Evolutionary conservation across 92 coral and sea anemone genomes (phyloP), one percentile per base, ranked within the genome.

Genomic region (Phenganax subtilis): DNA sequence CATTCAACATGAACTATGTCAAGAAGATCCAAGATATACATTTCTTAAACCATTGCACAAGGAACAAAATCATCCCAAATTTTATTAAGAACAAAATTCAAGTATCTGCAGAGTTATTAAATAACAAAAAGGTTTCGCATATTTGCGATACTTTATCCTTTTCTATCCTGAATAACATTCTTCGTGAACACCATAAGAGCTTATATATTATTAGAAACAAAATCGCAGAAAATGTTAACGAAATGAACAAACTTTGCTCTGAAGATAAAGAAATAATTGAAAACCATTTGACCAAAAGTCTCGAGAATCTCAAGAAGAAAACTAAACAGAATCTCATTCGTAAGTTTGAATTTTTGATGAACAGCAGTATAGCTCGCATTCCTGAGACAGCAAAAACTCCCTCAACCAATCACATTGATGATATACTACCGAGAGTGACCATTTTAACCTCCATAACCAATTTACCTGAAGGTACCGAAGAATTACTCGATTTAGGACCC

Each of bases 1-100:
- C 71, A 3, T 27, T 65, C 37, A 65, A 65, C 29, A 65, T 65
- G 71, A 65, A 65, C 71, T 65, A 65, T 65, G 71, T 65, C 47
- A 15, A 4, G 47, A 65, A 65, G 71, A 65, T 65, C 71, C 71
- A 65, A 17, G 71, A 65, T 51, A 17, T 65, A 17, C 71, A 65
- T 27, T 65, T 65, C 29, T 28, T 65, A 65, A 65, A 6, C 47
- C 71, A 51, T 14, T 65, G 71, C 47, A 65, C 20, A 51, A 17
- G 12, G 29, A 65, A 6, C 71, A 65, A 65, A 14, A 27, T 65
- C 31, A 15, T 65, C 12, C 71, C 71, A 15, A 27, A 65, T 65
- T 65, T 65, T 65, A 27, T 65, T 3, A 65, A 14, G 6, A 17
- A 65, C 47, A 65, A 3, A 17, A 27, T 65, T 10, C 31, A 65